These are phyloP conservation scores for Melanotaenia pygmaea DNA, from an alignment of 2,797 vertebrate species.

Conservation along the genomic window DNA sequence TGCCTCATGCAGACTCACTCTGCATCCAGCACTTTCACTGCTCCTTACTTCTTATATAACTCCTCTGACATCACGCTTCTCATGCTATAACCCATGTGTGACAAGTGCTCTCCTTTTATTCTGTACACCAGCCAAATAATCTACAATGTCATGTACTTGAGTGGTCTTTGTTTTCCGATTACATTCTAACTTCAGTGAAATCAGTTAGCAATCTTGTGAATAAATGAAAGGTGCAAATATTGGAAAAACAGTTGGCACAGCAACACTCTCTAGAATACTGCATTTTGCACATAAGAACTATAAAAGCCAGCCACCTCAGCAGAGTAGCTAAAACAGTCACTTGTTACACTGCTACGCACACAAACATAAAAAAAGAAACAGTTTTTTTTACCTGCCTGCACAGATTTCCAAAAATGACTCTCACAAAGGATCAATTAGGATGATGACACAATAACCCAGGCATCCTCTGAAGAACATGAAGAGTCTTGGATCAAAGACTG, in stretches of 20 bases:
- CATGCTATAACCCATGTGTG: slow-evolving; percentile 76
- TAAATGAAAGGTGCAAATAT: slow-evolving; percentile 4
- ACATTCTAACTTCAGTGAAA: neutral
- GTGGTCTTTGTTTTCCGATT: neutral
- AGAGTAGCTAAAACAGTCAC: slow-evolving; percentile 43
- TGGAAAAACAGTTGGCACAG: neutral
- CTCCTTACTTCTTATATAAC: slow-evolving; percentile 80
- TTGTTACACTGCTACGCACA: slow-evolving; percentile 55
- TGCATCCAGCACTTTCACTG: slow-evolving; percentile 70
- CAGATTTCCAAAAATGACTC: slow-evolving; percentile 65
- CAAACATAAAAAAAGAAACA: slow-evolving; percentile 22
- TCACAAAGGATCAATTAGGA: slow-evolving; percentile 64
- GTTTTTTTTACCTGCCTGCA: slow-evolving; percentile 72
- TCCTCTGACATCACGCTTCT: slow-evolving; percentile 77
- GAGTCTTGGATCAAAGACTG: slow-evolving; percentile 47
- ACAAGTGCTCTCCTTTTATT: slow-evolving; percentile 64
- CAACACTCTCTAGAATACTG: slow-evolving; percentile 38
- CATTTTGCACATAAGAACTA: slow-evolving; percentile 20
- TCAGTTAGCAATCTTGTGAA: slow-evolving; percentile 1
- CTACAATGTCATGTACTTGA: neutral
- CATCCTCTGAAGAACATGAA: slow-evolving; percentile 55
- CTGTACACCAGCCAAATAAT: slow-evolving; percentile 17
- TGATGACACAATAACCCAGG: slow-evolving; percentile 46
- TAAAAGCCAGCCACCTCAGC: slow-evolving; percentile 8
- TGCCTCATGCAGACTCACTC: slow-evolving; percentile 64